Evolutionary conservation across 2,888 invertebrate genomes (phyloP), one percentile per base, ranked within the genome.

Genomic region (Cephus runcator): DNA sequence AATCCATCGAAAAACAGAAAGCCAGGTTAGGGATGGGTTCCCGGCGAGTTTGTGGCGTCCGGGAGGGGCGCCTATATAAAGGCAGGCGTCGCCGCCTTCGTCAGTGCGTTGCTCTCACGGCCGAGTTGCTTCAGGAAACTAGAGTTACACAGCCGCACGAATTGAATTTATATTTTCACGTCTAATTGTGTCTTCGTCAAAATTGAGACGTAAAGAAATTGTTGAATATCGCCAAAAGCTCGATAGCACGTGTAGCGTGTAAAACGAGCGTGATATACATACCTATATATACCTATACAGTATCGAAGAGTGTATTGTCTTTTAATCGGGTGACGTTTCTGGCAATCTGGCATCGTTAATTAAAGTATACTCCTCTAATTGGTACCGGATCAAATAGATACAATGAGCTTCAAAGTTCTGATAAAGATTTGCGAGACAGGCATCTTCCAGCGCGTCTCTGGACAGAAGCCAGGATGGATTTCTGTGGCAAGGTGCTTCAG

Each of bases 401-500:
- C 12, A 77, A 90, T 90, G 91, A 85, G 85, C 77, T 81, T 86
- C 74, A 87, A 88, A 81, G 83, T 88, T 78, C 81, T 90, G 12
- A 77, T 89, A 40, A 90, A 87, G 81, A 82, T 89, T 73, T 88
- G 87, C 81, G 86, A 87, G 73, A 79, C 82, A 12, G 82, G 80
- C 74, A 73, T 89, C 68, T 77, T 88, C 73, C 86, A 83, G 77
- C 85, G 84, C 69, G 76, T 80, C 11, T 76, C 83, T 76, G 84
- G 84, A 36, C 81, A 75, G 33, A 83, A 79, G 40, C 75, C 77
- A 75, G 56, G 36, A 75, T 79, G 77, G 75, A 68, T 77, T 79
- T 82, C 83, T 69, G 78, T 89, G 40, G 81, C 84, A 75, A 88
- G 89, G 83, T 87, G 88, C 79, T 84, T 90, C 82, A 90, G 91